Conservation (phyloP, 2,888 invertebrate species). For the Amphiduros pacificus region DNA sequence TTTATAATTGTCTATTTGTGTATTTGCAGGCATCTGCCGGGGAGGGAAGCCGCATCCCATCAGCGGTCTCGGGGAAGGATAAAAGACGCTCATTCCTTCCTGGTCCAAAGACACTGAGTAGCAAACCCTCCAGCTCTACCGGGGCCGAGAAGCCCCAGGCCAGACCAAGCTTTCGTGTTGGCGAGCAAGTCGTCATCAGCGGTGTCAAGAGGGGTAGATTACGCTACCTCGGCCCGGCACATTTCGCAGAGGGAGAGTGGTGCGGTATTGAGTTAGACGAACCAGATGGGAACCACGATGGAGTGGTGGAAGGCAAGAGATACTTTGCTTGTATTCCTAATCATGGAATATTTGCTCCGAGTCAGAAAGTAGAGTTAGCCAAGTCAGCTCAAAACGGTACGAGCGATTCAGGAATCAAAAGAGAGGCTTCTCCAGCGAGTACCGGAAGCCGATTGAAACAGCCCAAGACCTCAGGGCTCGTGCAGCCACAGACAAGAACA, state of each 20-base stretch:
- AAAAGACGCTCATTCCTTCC: neutral
- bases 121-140: neutral
- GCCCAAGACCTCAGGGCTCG: constrained; percentile 3
- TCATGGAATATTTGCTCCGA: constrained; percentile 70
- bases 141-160: too few relatives aligned
- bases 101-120: neutral
- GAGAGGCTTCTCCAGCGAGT: neutral
- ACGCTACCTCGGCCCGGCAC: constrained; percentile 65
- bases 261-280: constrained; percentile 69
- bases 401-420: neutral
- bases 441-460: neutral
- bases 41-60: neutral
- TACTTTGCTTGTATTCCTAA: constrained; percentile 68
- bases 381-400: neutral
- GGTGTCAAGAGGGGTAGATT: constrained; percentile 64
- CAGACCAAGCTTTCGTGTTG: constrained; percentile 37
- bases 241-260: constrained; percentile 66
- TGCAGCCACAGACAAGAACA: neutral
- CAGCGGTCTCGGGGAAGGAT: neutral
- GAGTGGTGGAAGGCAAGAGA: constrained; percentile 66
- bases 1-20: too few relatives aligned
- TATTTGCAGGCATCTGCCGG: too few relatives aligned
- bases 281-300: constrained; percentile 69
- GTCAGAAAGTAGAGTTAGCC: constrained; percentile 62
- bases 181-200: constrained; percentile 60